Percentiles rank a stretch among this genome's conserved stretches.
Evolutionary conservation across 2,797 vertebrate genomes (phyloP).

Genomic region (Epinephelus awoara): DNA sequence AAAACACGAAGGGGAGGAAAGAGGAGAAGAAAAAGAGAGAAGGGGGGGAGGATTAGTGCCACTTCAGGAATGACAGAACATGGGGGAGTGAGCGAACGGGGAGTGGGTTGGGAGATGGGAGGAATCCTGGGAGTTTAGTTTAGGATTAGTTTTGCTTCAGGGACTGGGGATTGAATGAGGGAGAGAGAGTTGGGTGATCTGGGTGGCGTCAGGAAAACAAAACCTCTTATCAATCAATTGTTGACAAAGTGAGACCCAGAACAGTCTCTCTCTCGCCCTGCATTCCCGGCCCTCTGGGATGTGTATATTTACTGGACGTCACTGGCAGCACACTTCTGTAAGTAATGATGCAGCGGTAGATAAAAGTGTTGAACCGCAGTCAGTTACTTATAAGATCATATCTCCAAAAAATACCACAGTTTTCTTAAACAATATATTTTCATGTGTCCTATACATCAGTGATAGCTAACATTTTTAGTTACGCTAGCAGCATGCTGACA

Average conservation of each 20-base stretch:
- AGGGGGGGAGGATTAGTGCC: constrained; percentile 83
- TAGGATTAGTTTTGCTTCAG: constrained; percentile 86
- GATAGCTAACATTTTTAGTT: background rate
- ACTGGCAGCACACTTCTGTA: constrained; percentile 27
- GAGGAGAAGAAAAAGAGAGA: constrained; percentile 80
- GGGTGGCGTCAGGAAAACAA: constrained; percentile 78
- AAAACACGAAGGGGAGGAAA: constrained; percentile 81
- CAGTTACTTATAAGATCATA: background rate
- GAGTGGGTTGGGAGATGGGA: constrained; percentile 71
- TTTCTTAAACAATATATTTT: background rate
- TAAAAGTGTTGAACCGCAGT: constrained; percentile 30
- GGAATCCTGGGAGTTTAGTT: constrained; percentile 84
- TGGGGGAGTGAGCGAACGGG: constrained; percentile 65
- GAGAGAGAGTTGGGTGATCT: constrained; percentile 73
- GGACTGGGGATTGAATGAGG: constrained; percentile 79
- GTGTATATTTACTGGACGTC: constrained; percentile 64
- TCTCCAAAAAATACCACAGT: background rate
- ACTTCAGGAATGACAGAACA: constrained; percentile 82
- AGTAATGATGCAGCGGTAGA: constrained; percentile 44
- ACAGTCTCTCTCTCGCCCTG: constrained; percentile 50
- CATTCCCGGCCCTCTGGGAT: constrained; percentile 36
- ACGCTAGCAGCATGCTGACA: background rate
- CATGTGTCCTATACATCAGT: background rate
- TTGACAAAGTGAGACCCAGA: constrained; percentile 73
- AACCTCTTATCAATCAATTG: constrained; percentile 83